Base-by-base conservation (phyloP, 2,888 invertebrate genomes). In the Lasioglossum figueresi region DNA sequence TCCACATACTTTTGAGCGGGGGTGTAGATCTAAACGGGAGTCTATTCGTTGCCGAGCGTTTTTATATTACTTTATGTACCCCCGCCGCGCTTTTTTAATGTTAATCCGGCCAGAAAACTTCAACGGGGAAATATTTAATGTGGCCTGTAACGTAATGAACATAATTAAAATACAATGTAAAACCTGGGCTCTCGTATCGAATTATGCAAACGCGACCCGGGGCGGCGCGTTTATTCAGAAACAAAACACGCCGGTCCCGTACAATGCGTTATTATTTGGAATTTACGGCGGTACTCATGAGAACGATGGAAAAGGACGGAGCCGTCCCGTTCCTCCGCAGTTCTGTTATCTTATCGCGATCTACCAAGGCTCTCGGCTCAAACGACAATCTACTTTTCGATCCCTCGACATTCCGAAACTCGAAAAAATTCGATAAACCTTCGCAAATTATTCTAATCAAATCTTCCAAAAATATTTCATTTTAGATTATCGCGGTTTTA, bases 111-210 rank as follows among this genome's bases (percentile, higher is more conserved):
- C 79, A 19, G 66, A 66, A 52, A 52, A 70, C 70, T 75, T 75
- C 48, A 59, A 52, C 72, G 27, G 37, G 37, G 48, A 75, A 84
- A 84, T 79, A 75, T 59, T 75, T 70, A 70, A 75, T 75, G 78
- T 40, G 34, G 34, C 74, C 74, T 79, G 84, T 79, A 84, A 84
- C 79, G 84, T 71, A 75, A 84, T 79, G 84, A 75, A 84, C 84
- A 84, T 79, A 84, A 84, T 84, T 84, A 84, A 84, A 84, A 84
- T 84, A 84, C 84, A 84, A 84, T 84, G 84, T 75, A 84, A 84
- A 79, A 71, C 48, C 74, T n/a, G 59, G 74, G 74, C 78, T 75
- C 84, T 74, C 70, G 78, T 84, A 84, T 84, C 84, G 79, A 84
- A 84, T 84, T 84, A 84, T 84, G 84, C 84, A 84, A 84, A 84